These are phyloP conservation scores for Mythimna vitellina DNA, from an alignment of 2,888 invertebrate species.

Conservation along the genomic window DNA sequence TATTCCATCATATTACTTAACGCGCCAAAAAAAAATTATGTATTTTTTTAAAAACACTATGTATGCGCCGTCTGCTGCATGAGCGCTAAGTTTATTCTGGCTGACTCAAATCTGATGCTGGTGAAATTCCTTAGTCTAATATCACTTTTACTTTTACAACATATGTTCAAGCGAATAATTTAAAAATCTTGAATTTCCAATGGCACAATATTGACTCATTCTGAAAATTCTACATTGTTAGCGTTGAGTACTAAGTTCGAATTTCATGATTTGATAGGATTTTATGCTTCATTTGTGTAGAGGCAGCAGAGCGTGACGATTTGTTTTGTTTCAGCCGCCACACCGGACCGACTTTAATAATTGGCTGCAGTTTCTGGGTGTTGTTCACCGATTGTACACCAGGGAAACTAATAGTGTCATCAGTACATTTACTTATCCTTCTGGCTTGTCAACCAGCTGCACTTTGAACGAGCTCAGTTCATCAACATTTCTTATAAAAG, in stretches of 20 bases:
- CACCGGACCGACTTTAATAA: too few relatives aligned
- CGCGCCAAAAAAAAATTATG: too few relatives aligned
- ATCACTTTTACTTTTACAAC: not conserved
- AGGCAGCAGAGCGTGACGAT: not conserved
- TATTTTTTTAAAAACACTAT: too few relatives aligned
- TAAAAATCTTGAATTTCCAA: conserved; percentile 2
- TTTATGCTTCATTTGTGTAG: not conserved
- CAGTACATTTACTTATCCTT: not conserved
- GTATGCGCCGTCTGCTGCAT: not conserved
- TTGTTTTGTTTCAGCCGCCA: not conserved
- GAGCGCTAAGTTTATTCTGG: not conserved
- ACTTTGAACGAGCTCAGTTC: not conserved
- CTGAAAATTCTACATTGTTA: not conserved
- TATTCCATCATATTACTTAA: too few relatives aligned
- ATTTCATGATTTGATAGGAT: not conserved
- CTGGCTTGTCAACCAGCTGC: not conserved
- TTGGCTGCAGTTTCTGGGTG: not conserved
- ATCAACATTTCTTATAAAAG: too few relatives aligned
- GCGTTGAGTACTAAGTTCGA: not conserved
- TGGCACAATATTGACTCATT: not conserved
- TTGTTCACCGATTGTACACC: not conserved
- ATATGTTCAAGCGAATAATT: not conserved
- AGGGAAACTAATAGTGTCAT: too few relatives aligned
- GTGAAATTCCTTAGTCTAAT: not conserved
- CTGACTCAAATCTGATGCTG: not conserved